phyloP scores from a whole-genome alignment of 2,888 invertebrate species.

The Stegophylla sp. region DNA sequence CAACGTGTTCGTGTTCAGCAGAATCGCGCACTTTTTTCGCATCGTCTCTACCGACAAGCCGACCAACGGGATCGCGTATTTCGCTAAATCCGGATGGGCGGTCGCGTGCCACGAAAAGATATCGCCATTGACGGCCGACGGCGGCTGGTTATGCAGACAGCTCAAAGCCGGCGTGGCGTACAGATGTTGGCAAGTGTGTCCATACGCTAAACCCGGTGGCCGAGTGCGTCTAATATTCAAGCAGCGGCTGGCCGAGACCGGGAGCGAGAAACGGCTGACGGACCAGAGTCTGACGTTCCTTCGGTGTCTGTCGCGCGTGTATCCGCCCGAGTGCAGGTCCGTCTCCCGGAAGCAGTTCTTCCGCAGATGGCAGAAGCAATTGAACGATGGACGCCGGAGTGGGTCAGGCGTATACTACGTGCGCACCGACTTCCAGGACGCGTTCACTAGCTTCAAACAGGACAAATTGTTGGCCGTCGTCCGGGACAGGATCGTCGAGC shows the following conservation, averaged over 20 bases:
- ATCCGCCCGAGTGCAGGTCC: slow-evolving; percentile 22
- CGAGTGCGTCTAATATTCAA: slow-evolving; percentile 45
- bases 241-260: neutral
- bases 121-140: neutral
- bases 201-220: slow-evolving; percentile 32
- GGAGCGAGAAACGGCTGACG: neutral
- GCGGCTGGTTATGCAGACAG: slow-evolving; percentile 15
- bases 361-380: slow-evolving; percentile 2
- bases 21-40: slow-evolving; percentile 9
- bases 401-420: slow-evolving; percentile 21
- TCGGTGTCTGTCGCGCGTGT: slow-evolving; percentile 25
- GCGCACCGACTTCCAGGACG: slow-evolving; percentile 48
- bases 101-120: slow-evolving; percentile 4
- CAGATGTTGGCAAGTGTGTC: slow-evolving; percentile 38
- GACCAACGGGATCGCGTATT: slow-evolving; percentile 32
- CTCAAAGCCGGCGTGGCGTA: neutral
- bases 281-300: slow-evolving; percentile 32
- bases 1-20: slow-evolving; percentile 28
- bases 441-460: slow-evolving; percentile 45
- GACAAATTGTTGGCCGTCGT: slow-evolving; percentile 18
- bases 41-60: slow-evolving; percentile 15
- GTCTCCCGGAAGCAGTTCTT: slow-evolving; percentile 28
- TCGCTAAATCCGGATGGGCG: slow-evolving; percentile 18
- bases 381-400: no score
- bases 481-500: neutral